Base-by-base conservation (phyloP, 2,797 vertebrate genomes). In the Halcyon badia region DNA sequence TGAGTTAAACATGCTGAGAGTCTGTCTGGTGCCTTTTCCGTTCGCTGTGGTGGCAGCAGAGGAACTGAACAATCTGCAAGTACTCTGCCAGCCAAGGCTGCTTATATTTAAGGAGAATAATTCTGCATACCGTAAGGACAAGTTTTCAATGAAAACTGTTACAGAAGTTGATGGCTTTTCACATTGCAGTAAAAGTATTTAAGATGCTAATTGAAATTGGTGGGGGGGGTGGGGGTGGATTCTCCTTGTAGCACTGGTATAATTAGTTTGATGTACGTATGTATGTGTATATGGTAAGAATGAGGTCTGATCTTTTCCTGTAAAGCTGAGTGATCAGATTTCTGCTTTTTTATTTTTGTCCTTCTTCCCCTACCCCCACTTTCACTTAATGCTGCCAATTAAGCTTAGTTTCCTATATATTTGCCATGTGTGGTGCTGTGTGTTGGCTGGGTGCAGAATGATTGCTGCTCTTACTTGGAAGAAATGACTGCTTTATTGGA, bases 311-410 rank as follows among this genome's bases (percentile, higher is more conserved):
- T 80, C 51, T 84, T 87, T 82, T 69, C 64, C 87, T 89, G 52
- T 92, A 69, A 92, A 89, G 60, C 48, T 75, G 75, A 85, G 48
- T 46, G 71, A 80, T 94, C 60, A 78, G 71, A 91, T 77, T 71
- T 3, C 21, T 77, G 48, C 44, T 11, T 93, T 62, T 86, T 58
- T 72, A 44, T 73, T 96, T 93, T 91, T 75, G 68, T 90, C 78
- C n/a, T 84, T 22, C 56, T 83, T 76, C 56, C 39, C 11, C 64
- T 56, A 37, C 62, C 33, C 56, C 39, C 4, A 4, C 46, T 84
- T 89, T 89, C 71, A 76, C 79, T 93, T 84, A 56, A 71, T 51
- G 61, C 57, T 95, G 58, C 61, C 6, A 62, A 30, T 91, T 75
- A 62, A 71, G 76, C 35, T 76, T n/a, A 28, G 24, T 42, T 94